A percentile compares a stretch with the other conserved stretches of the same genome.
phyloP scores from a whole-genome alignment of 2,888 invertebrate species.

The Atethmia centrago region DNA sequence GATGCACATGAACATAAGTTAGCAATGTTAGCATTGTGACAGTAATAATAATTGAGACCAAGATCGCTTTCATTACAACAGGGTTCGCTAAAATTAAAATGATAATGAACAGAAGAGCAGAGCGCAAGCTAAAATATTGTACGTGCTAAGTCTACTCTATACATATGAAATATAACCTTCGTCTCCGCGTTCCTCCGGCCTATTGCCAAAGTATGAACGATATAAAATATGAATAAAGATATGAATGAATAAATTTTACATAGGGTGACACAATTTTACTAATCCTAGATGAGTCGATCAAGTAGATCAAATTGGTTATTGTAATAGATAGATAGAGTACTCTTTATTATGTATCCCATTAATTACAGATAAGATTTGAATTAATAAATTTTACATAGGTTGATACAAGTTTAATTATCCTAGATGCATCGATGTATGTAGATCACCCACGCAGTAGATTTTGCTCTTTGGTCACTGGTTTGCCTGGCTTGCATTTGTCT shows the following conservation, averaged over 20 bases:
- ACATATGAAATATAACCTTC: conserved; percentile 47
- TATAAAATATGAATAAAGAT: too few relatives aligned
- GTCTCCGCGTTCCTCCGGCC: conserved; percentile 22
- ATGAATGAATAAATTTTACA: too few relatives aligned
- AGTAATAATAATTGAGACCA: conserved; percentile 12
- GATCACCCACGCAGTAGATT: background rate
- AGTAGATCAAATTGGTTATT: too few relatives aligned
- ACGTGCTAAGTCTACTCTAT: conserved; percentile 39
- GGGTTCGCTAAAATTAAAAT: conserved; percentile 33
- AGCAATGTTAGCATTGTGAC: background rate
- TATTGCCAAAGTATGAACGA: conserved; percentile 36
- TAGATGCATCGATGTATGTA: background rate
- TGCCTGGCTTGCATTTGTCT: background rate
- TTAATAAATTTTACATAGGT: too few relatives aligned
- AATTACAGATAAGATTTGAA: too few relatives aligned
- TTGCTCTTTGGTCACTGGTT: background rate
- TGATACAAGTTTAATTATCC: too few relatives aligned
- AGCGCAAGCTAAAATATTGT: conserved; percentile 45
- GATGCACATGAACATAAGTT: background rate
- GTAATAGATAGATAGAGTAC: too few relatives aligned
- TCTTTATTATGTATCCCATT: too few relatives aligned
- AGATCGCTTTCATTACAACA: background rate
- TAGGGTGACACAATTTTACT: too few relatives aligned
- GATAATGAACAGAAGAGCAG: conserved; percentile 42
- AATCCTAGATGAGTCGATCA: too few relatives aligned